A percentile compares a stretch with the other conserved stretches of the same genome.
phyloP scores from a whole-genome alignment of 2,797 vertebrate genomes.

The Enteromius trimaculatus region DNA sequence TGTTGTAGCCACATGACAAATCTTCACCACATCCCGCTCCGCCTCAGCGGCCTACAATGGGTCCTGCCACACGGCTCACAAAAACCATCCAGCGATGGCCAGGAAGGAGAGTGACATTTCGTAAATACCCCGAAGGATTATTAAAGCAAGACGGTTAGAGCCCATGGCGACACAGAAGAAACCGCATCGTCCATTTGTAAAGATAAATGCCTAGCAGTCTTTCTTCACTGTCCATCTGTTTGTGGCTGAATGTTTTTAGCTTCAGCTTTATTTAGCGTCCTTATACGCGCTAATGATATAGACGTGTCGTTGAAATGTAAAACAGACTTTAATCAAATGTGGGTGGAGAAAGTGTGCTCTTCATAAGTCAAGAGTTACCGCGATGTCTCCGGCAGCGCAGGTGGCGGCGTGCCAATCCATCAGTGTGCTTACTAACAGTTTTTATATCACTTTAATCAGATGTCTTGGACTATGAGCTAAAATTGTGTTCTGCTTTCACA shows the following conservation, averaged over 20 bases:
- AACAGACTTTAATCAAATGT: constrained; percentile 68
- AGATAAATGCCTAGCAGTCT: constrained; percentile 59
- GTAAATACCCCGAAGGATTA: constrained; percentile 54
- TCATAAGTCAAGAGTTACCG: constrained; percentile 72
- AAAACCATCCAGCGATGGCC: constrained; percentile 43
- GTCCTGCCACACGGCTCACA: constrained; percentile 54
- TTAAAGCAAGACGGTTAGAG: constrained; percentile 60
- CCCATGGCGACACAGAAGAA: constrained; percentile 25
- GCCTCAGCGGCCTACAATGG: constrained; percentile 64
- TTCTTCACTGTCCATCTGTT: constrained; percentile 56
- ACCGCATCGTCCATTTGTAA: constrained; percentile 65
- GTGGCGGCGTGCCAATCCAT: constrained; percentile 69
- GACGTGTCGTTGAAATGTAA: constrained; percentile 65
- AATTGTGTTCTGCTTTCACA: constrained; percentile 59
- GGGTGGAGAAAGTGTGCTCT: constrained; percentile 67
- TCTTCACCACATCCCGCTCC: constrained; percentile 72
- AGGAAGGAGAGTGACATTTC: constrained; percentile 56
- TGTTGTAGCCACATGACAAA: constrained; percentile 76
- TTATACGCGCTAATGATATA: constrained; percentile 69
- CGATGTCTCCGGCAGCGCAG: constrained; percentile 63
- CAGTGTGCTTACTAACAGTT: constrained; percentile 71
- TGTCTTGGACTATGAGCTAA: constrained; percentile 70
- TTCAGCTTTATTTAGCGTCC: constrained; percentile 58
- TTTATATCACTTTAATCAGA: constrained; percentile 73
- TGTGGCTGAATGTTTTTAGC: constrained; percentile 47